Evolutionary conservation across 2,797 vertebrate species (phyloP).

Genomic region (Hyperoplus immaculatus): DNA sequence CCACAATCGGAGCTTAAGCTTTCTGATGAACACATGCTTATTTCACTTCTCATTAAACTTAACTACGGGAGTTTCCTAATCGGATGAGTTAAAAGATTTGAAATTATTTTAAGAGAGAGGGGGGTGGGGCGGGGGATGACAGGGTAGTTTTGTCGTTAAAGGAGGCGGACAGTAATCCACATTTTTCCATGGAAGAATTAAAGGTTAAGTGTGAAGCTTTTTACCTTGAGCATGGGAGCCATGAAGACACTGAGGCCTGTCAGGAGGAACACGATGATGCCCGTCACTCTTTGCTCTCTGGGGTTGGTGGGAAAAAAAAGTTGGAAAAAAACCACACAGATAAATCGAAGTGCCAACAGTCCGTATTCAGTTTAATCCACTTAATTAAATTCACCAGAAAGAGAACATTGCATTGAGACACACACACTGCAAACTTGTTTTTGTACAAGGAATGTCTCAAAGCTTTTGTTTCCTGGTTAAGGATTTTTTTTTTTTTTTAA

Average conservation of each 20-base stretch:
- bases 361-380: too few relatives aligned
- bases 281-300: conserved; percentile 98
- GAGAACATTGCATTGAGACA: too few relatives aligned
- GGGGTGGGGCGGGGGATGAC: conserved; percentile 35
- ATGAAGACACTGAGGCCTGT: conserved; percentile 98
- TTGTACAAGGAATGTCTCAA: neutral
- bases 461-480: neutral
- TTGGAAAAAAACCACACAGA: neutral
- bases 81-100: conserved; percentile 57
- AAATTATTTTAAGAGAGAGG: conserved; percentile 58
- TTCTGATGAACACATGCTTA: conserved; percentile 57
- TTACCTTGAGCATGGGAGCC: conserved; percentile 98
- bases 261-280: conserved; percentile 94
- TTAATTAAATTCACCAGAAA: too few relatives aligned
- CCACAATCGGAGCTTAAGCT: conserved; percentile 67
- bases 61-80: conserved; percentile 58
- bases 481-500: neutral
- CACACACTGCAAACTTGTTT: too few relatives aligned
- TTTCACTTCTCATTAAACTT: conserved; percentile 73
- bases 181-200: conserved; percentile 55
- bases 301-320: conserved; percentile 43
- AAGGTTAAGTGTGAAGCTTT: conserved; percentile 41
- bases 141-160: conserved; percentile 64
- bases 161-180: conserved; percentile 70
- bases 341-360: neutral